A percentile compares a stretch with the other conserved stretches of the same genome.
These are phyloP conservation scores for Shinisaurus crocodilurus DNA, from an alignment of 2,113 vertebrate genomes.

Conservation along the genomic window DNA sequence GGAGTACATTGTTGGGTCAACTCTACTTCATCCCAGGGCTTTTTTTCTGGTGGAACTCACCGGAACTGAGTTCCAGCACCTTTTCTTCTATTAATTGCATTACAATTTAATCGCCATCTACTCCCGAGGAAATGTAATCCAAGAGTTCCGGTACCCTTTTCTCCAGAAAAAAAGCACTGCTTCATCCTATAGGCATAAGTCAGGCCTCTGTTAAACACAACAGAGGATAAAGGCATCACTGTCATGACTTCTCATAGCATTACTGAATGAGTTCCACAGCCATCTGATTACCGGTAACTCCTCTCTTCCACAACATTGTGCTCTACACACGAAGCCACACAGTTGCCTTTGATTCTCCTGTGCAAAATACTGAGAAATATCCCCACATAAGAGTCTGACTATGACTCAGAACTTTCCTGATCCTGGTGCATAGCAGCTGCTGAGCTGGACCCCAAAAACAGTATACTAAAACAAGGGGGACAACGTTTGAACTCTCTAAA, in stretches of 20 bases:
- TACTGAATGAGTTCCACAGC: not conserved
- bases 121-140: too few species aligned
- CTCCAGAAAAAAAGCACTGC: too few species aligned
- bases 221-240: not conserved
- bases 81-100: too few species aligned
- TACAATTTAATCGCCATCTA: too few species aligned
- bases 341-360: not conserved
- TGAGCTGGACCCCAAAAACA: not conserved
- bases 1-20: slow-evolving; percentile 2
- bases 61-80: too few species aligned
- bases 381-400: not conserved
- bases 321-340: not conserved
- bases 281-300: not conserved
- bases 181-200: not conserved
- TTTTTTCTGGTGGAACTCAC: too few species aligned
- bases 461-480: too few species aligned
- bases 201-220: not conserved
- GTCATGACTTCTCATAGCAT: not conserved
- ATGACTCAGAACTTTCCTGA: too few species aligned
- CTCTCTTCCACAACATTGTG: not conserved
- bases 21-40: too few species aligned
- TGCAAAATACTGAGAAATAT: not conserved
- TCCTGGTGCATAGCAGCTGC: not conserved
- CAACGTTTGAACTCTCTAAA: not conserved
- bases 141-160: too few species aligned